Evolutionary conservation across 2,888 invertebrate genomes (phyloP).

Genomic region (Adelognathus sp.): DNA sequence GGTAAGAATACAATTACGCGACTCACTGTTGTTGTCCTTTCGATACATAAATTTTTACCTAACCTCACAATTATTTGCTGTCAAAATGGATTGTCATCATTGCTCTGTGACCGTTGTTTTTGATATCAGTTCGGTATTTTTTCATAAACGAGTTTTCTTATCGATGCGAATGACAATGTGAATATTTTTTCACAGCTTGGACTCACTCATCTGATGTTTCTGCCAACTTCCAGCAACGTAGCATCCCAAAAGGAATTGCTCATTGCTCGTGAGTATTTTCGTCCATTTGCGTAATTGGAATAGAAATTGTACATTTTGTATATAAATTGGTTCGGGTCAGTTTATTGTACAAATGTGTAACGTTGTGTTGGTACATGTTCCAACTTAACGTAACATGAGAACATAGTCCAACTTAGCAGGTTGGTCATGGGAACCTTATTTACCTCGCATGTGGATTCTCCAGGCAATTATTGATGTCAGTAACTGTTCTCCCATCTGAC

Average conservation of each 20-base stretch:
- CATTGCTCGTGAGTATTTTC: constrained; percentile 86
- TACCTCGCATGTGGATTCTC: no score
- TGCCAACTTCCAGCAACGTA: constrained; percentile 91
- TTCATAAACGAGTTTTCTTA: neutral
- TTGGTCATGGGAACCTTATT: no score
- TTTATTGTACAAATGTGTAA: no score
- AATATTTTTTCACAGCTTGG: constrained; percentile 86
- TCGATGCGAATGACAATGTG: neutral
- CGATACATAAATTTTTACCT: constrained; percentile 48
- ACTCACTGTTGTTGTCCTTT: neutral
- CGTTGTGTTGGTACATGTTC: no score
- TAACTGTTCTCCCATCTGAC: no score
- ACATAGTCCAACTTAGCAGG: no score
- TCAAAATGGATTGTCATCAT: constrained; percentile 72
- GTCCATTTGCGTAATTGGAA: neutral
- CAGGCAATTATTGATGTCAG: no score
- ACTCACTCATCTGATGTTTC: constrained; percentile 90
- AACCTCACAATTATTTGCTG: constrained; percentile 65
- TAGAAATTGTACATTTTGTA: no score
- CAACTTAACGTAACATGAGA: no score
- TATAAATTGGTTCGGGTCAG: no score
- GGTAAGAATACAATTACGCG: constrained; percentile 82
- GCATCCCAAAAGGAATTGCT: constrained; percentile 91
- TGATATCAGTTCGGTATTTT: neutral
- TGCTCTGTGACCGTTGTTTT: constrained; percentile 20